Evolutionary conservation across 2,797 vertebrate species (phyloP), one percentile per base, ranked within the genome.

Genomic region (Cercopithecus mitis): DNA sequence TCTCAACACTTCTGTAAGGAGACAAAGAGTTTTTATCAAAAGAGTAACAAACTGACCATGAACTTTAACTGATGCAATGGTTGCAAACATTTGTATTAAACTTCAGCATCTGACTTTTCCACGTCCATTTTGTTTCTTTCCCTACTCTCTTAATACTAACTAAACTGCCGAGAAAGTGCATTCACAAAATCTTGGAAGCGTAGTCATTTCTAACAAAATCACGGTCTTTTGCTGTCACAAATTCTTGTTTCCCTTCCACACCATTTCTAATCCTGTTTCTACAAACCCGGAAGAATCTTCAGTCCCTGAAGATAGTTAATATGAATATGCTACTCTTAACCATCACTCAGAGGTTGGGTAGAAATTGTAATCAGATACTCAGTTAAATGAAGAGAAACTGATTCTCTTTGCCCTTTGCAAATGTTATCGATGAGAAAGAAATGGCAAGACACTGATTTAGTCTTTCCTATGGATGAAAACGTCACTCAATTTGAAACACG

Each of bases 371-470:
- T 75, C 36, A 91, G 64, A 55, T 50, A 70, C 5, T 67, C 55
- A 91, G 14, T n/a, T 45, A 73, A 73, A 91, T 80, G 36, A 85
- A 73, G 77, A 94, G 19, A 90, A 84, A 88, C 3, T 5, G 83
- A 87, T 83, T 87, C 10, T 75, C 67, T 94, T 33, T 70, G 75
- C 61, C 61, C 43, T 91, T 52, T 81, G 45, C 43, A 80, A 88
- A 91, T 67, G 75, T 85, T 64, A 72, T 72, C 6, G 25, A 52
- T 87, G 24, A 95, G 33, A 70, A 94, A 85, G 30, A 90, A 96
- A 64, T 47, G 15, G 33, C 15, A 93, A 73, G 25, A 79, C 36
- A 75, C 8, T 86, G 58, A 94, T 20, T 85, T 89, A 72, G 25
- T 15, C 14, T 91, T 80, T 20, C 24, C 15, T 45, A 50, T 30